A percentile compares a stretch with the other conserved stretches of the same genome.
Evolutionary conservation across 1,140 invertebrate genomes (phyloP).

Genomic region (Diorhabda carinulata): DNA sequence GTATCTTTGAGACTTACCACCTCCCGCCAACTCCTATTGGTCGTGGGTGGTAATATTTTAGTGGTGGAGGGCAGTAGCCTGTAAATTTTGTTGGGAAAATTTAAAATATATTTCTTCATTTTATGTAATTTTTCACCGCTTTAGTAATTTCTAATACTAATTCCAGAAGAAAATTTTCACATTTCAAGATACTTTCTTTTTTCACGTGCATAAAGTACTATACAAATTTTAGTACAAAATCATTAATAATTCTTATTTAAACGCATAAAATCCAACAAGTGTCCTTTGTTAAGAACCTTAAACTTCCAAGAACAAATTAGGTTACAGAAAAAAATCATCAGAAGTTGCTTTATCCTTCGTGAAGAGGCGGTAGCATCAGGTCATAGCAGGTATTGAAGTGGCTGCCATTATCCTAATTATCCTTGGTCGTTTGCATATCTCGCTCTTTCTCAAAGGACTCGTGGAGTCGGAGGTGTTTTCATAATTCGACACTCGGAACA

Average conservation of each 20-base stretch:
- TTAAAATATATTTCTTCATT: background rate
- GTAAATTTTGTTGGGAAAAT: slow-evolving; percentile 11
- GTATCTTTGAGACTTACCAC: slow-evolving; percentile 42
- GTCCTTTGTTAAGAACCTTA: background rate
- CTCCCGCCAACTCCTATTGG: background rate
- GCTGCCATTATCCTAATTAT: slow-evolving; percentile 48
- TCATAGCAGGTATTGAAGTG: slow-evolving; percentile 42
- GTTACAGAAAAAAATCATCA: slow-evolving; percentile 2
- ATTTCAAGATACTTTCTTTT: too few relatives aligned
- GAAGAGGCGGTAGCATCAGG: slow-evolving; percentile 11
- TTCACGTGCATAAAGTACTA: too few relatives aligned
- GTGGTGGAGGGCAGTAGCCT: slow-evolving; percentile 40
- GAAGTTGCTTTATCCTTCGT: background rate
- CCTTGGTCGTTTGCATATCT: slow-evolving; percentile 47
- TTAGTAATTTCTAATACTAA: background rate
- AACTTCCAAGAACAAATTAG: background rate
- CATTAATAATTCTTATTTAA: too few relatives aligned
- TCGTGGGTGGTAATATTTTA: slow-evolving; percentile 13
- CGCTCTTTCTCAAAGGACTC: slow-evolving; percentile 36
- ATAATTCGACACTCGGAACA: slow-evolving; percentile 41
- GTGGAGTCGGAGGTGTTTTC: slow-evolving; percentile 48
- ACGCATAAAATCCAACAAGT: background rate
- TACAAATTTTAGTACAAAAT: too few relatives aligned
- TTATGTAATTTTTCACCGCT: too few relatives aligned
- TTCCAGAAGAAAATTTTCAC: too few relatives aligned